Evolutionary conservation across 2,888 invertebrate genomes (phyloP).

Genomic region (Agapostemon virescens): DNA sequence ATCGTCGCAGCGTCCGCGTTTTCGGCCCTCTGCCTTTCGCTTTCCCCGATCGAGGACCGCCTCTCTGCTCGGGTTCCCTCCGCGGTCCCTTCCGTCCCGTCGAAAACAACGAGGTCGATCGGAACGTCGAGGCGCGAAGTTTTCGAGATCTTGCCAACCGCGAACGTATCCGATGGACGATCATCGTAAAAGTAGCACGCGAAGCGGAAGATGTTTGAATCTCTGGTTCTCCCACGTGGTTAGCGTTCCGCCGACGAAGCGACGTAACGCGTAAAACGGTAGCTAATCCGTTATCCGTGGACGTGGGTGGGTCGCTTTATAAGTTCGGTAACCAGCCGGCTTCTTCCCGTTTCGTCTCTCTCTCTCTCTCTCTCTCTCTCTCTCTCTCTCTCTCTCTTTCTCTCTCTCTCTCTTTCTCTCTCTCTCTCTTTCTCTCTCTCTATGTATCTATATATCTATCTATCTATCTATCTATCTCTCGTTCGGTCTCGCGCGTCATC

Average conservation of each 20-base stretch:
- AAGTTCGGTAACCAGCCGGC: conserved; percentile 55
- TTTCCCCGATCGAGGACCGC: not conserved
- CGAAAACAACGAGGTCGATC: too few relatives aligned
- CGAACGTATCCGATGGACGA: not conserved
- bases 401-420: too few relatives aligned
- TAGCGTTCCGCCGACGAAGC: conserved; percentile 25
- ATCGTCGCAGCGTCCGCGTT: too few relatives aligned
- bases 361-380: too few relatives aligned
- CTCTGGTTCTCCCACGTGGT: not conserved
- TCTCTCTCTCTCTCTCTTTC: too few relatives aligned
- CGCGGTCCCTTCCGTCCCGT: too few relatives aligned
- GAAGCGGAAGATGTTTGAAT: not conserved
- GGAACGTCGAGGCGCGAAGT: too few relatives aligned
- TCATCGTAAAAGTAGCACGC: not conserved
- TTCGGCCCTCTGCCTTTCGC: not conserved
- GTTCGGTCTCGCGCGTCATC: not conserved
- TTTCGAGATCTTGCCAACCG: too few relatives aligned
- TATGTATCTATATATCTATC: too few relatives aligned
- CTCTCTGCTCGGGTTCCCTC: too few relatives aligned
- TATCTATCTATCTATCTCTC: too few relatives aligned
- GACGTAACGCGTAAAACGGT: conserved; percentile 63
- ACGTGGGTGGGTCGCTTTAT: conserved; percentile 58
- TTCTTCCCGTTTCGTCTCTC: conserved; percentile 16
- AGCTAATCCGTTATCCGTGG: conserved; percentile 60
- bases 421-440: too few relatives aligned